Base-by-base conservation (phyloP, 2,113 vertebrate species). In the Zingel zingel region DNA sequence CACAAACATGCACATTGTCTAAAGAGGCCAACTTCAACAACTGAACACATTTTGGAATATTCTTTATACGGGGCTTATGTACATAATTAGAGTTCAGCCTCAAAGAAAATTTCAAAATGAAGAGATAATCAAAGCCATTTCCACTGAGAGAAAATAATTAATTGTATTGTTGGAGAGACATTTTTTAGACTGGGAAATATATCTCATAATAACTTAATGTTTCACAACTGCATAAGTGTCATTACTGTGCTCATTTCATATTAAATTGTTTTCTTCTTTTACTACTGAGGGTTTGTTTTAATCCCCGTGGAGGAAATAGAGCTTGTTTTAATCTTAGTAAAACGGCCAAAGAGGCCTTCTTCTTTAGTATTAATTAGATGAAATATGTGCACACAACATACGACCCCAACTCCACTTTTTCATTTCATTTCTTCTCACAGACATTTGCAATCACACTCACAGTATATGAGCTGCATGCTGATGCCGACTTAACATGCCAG, bases 1-100 rank as follows among this genome's bases (percentile, higher is more conserved):
- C 90, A 95, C 92, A 90, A 91, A 92, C 93, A 95, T 94, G 94
- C 94, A 94, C 82, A 69, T 84, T 83, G 70, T 92, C 91, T 91
- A 87, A 77, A 91, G 68, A 88, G 85, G 83, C 75, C 86, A 89
- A 88, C 73, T 84, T 81, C 77, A 85, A 83, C 59, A 71, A 77
- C 61, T 30, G 77, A 91, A 91, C 69, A 92, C 67, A 64, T 67
- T 67, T 86, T 89, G 94, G 92, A 48, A 80, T 77, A 74, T 64
- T 87, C 77, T 76, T 70, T n/a, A 88, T 57, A 54, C 1, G 21
- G 86, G 83, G 66, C 47, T 70, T 91, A 94, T 92, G 88, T 92
- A 93, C 91, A 95, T 69, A 87, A 85, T 84, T 74, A 79, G 82
- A 74, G 36, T 81, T 91, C 72, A 88, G 87, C 77, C 86, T 91